Evolutionary conservation across 1,140 invertebrate species (phyloP).

Genomic region (Drosophila mojavensis): DNA sequence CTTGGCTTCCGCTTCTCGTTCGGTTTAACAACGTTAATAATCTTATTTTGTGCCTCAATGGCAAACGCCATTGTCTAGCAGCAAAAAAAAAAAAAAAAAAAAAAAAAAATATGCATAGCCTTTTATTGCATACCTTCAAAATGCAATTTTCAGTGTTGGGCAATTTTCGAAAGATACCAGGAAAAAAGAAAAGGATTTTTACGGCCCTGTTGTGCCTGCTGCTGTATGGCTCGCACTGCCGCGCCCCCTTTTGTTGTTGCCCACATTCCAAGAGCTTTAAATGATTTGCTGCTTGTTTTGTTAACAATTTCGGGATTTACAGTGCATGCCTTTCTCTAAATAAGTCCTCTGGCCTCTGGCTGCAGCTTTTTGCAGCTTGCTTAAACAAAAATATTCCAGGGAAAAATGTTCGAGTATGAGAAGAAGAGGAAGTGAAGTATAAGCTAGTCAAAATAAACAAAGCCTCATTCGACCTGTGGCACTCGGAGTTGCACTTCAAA

Average conservation of each 20-base stretch:
- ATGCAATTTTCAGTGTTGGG: conserved; percentile 63
- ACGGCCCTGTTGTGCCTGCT: conserved; percentile 12
- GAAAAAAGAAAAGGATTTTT: conserved; percentile 6
- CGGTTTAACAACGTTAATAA: conserved; percentile 80
- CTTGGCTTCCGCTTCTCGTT: conserved; percentile 60
- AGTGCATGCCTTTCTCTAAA: conserved; percentile 2
- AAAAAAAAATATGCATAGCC: conserved; percentile 67
- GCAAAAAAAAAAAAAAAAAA: conserved; percentile 46
- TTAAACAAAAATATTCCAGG: conserved; percentile 14
- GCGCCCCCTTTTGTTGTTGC: conserved; percentile 18
- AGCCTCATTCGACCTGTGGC: conserved; percentile 7
- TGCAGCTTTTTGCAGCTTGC: conserved; percentile 1
- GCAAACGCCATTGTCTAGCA: conserved; percentile 48
- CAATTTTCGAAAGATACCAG: conserved; percentile 58
- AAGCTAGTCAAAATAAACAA: conserved; percentile 13
- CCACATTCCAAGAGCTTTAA: conserved; percentile 45
- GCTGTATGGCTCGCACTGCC: conserved; percentile 21
- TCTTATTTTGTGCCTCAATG: conserved; percentile 80
- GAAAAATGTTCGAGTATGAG: not conserved
- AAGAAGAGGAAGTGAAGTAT: no score
- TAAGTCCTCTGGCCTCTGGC: not conserved
- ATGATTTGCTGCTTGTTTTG: conserved; percentile 48
- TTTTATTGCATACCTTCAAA: conserved; percentile 73
- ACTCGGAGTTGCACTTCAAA: not conserved
- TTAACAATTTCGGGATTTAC: conserved; percentile 11